These are phyloP conservation scores for Pogonomyrmex barbatus DNA, from an alignment of 1,140 invertebrate species.

Conservation along the genomic window DNA sequence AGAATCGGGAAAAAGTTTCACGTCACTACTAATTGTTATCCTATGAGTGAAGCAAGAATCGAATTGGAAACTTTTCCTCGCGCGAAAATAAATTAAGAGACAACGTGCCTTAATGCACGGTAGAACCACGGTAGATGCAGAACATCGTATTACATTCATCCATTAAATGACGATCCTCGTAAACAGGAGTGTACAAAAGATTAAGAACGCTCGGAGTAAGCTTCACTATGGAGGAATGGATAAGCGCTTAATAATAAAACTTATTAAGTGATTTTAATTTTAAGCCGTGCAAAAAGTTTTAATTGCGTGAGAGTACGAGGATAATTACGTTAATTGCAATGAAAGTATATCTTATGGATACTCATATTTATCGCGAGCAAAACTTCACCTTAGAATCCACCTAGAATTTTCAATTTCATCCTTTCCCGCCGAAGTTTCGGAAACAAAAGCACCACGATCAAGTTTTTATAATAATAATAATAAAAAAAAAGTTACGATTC, in stretches of 20 bases:
- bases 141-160: slow-evolving; percentile 51
- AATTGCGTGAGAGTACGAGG: slow-evolving; percentile 34
- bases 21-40: too few species aligned
- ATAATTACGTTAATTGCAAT: slow-evolving; percentile 36
- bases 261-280: slow-evolving; percentile 59
- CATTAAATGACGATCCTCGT: slow-evolving; percentile 49
- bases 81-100: slow-evolving; percentile 32
- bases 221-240: not conserved
- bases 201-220: slow-evolving; percentile 41
- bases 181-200: slow-evolving; percentile 55
- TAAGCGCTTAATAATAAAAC: slow-evolving; percentile 63
- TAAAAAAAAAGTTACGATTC: not conserved
- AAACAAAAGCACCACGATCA: not conserved
- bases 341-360: slow-evolving; percentile 16
- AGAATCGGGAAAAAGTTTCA: too few species aligned
- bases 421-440: not conserved
- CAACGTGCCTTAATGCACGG: slow-evolving; percentile 22
- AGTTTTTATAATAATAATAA: not conserved
- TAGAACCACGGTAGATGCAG: slow-evolving; percentile 41
- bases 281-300: slow-evolving; percentile 43
- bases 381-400: not conserved
- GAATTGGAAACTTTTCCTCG: not conserved
- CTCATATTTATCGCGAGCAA: not conserved
- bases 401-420: not conserved
- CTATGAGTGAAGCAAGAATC: not conserved